Percentiles rank a stretch among this genome's conserved stretches.
phyloP scores from a whole-genome alignment of 2,113 vertebrate species.

The Melospiza georgiana region DNA sequence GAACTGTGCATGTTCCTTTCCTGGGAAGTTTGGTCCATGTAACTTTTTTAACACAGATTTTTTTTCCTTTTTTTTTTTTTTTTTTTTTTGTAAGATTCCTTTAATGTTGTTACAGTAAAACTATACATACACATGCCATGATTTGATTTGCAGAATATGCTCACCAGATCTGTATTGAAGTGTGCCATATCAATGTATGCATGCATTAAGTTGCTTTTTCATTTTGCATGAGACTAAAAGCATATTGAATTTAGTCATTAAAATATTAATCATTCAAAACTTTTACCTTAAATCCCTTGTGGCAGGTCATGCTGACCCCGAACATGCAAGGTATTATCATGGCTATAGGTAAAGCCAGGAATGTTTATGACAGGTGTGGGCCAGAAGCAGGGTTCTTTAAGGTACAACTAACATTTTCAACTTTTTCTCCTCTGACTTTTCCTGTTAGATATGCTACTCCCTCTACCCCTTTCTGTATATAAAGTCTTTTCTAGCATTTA shows the following conservation, averaged over 20 bases:
- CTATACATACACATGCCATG: not conserved
- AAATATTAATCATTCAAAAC: conserved; percentile 73
- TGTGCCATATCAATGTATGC: conserved; percentile 30
- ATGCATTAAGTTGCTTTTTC: conserved; percentile 51
- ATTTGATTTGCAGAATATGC: conserved; percentile 18
- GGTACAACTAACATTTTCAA: conserved; percentile 84
- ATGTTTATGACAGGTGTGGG: conserved; percentile 96
- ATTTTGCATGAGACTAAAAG: conserved; percentile 71
- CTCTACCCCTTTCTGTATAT: not conserved
- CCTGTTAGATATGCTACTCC: not conserved
- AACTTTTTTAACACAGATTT: not conserved
- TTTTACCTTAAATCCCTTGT: conserved; percentile 81
- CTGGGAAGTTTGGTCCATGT: not conserved
- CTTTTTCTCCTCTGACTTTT: conserved; percentile 19
- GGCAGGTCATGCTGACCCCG: conserved; percentile 98
- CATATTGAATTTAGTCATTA: conserved; percentile 43
- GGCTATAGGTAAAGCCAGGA: conserved; percentile 98
- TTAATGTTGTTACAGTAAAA: not conserved
- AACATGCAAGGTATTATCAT: conserved; percentile 99
- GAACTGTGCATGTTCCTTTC: conserved; percentile 30
- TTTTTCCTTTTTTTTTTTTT: not conserved
- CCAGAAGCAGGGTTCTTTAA: conserved; percentile 99
- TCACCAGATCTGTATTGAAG: conserved; percentile 13
- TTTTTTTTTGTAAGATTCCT: not conserved
- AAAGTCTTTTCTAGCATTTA: not conserved